Percentiles rank a stretch among this genome's conserved stretches.
These are phyloP conservation scores for Gallinago paraguaiae DNA, from an alignment of 2,113 vertebrate species.

Conservation along the genomic window DNA sequence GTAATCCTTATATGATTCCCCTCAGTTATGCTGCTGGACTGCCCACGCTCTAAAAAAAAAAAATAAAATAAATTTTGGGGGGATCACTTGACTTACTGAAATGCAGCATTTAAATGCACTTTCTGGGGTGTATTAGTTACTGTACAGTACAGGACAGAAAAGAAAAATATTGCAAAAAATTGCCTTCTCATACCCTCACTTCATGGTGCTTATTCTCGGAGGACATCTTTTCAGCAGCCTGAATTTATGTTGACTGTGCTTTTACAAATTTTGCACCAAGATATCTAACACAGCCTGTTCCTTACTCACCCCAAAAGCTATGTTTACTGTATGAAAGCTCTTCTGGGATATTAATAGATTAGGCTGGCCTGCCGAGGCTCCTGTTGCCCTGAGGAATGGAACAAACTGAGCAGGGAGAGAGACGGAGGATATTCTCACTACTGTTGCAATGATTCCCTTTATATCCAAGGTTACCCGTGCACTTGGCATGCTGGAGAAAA, in stretches of 20 bases:
- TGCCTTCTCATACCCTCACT: not conserved
- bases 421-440: not conserved
- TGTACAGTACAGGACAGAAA: not conserved
- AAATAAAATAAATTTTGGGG: no score
- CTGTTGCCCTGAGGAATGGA: not conserved
- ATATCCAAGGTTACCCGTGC: rapidly evolving
- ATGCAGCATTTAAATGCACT: not conserved
- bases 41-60: not conserved
- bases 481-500: not conserved
- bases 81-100: not conserved
- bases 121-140: not conserved
- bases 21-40: not conserved
- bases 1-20: not conserved
- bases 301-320: not conserved
- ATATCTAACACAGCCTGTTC: rapidly evolving
- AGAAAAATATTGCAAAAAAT: not conserved
- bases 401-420: not conserved
- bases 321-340: not conserved
- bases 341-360: not conserved
- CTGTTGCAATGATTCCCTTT: not conserved
- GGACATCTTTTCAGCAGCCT: not conserved
- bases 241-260: not conserved
- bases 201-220: not conserved
- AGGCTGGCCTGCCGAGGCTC: not conserved
- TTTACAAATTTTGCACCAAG: not conserved